Evolutionary conservation across 2,888 invertebrate species (phyloP).

Genomic region (Pocota personata): DNA sequence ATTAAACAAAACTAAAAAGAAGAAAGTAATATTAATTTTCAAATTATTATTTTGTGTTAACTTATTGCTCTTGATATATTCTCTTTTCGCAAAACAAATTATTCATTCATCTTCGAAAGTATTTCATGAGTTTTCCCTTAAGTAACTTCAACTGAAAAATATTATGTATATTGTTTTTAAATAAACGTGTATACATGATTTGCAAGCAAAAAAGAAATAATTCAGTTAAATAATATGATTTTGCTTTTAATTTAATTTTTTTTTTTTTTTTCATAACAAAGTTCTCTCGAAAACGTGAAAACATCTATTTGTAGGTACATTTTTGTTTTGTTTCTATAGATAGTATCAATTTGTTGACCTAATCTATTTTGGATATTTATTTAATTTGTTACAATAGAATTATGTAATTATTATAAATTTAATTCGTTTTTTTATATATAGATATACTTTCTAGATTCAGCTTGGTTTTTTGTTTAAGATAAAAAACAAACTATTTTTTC

Average conservation of each 20-base stretch:
- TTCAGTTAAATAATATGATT: constrained; percentile 21
- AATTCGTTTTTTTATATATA: constrained; percentile 8
- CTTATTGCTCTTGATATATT: constrained; percentile 65
- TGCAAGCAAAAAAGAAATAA: constrained; percentile 45
- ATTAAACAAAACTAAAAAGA: constrained; percentile 24
- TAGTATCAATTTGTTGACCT: constrained; percentile 68
- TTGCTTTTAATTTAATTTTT: not conserved
- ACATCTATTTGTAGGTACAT: constrained; percentile 68
- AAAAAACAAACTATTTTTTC: not conserved
- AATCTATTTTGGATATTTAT: constrained; percentile 52
- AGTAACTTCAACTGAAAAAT: constrained; percentile 68
- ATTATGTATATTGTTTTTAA: constrained; percentile 17
- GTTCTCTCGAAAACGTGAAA: constrained; percentile 69
- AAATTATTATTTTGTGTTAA: constrained; percentile 47
- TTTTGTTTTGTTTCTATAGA: constrained; percentile 65
- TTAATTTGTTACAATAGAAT: constrained; percentile 43
- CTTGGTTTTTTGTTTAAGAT: constrained; percentile 20
- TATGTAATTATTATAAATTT: constrained; percentile 30
- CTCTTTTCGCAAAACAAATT: constrained; percentile 37
- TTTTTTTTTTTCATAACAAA: constrained; percentile 44
- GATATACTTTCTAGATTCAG: constrained; percentile 50
- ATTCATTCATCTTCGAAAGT: constrained; percentile 54
- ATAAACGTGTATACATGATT: constrained; percentile 16
- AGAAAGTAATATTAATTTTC: constrained; percentile 13
- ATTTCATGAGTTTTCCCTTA: constrained; percentile 62